Evolutionary conservation across 2,888 invertebrate species (phyloP), one percentile per base, ranked within the genome.

Genomic region (Orgyia antiqua): DNA sequence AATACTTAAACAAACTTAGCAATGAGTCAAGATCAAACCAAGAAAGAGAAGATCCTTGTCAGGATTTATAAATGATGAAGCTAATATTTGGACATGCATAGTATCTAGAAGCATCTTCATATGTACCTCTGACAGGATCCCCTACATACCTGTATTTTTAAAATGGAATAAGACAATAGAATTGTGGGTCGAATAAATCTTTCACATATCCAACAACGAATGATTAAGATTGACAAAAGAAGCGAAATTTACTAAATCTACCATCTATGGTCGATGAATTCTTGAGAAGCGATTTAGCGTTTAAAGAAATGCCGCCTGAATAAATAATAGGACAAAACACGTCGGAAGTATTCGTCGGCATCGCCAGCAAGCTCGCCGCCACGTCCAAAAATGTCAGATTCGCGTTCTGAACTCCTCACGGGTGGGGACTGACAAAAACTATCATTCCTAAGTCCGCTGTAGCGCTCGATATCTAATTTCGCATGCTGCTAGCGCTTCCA

Each of bases 251-350:
- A 45, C 40, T 47, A 59, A 58, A 54, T 52, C 45, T 45, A 25
- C 55, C 44, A 48, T 51, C 53, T 59, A 55, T 50, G 53, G 50
- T 38, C 32, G 30, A 33, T 34, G 37, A 40, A 73, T 77, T 80
- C 73, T 57, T 39, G 36, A 46, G 72, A 73, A 76, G 68, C 68
- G 68, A 72, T 71, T 68, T 58, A 49, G 54, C 47, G 47, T 47
- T 39, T 51, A 58, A 65, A 62, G 57, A 63, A 59, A 56, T 54
- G 62, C 69, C 68, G 68, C 56, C 55, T 42, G 71, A 66, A 75
- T 76, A 68, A 66, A 67, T 74, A 66, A 76, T 73, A 63, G 59
- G 59, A 59, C 71, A 73, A 80, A 79, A 80, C 76, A 75, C 51
- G 67, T 53, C 57, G 57, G 45, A 68, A 65, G 69, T 66, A 76